Percentiles rank a stretch among this genome's conserved stretches.
Evolutionary conservation across 2,113 vertebrate genomes (phyloP).

Genomic region (Crotalus horridus): DNA sequence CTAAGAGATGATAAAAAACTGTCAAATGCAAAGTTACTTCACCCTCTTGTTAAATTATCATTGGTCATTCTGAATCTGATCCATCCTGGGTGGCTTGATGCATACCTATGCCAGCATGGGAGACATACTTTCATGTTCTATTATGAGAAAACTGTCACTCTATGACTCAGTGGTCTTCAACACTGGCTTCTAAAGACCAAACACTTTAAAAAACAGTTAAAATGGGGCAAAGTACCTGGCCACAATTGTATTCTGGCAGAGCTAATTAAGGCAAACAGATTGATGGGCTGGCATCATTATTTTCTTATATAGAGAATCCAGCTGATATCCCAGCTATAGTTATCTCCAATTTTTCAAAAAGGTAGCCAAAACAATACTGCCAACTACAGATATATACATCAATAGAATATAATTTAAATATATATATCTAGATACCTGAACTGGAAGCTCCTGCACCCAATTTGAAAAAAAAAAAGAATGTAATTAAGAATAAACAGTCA

Average conservation of each 20-base stretch:
- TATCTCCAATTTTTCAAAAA: background rate
- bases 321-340: background rate
- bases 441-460: background rate
- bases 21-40: background rate
- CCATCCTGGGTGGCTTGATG: background rate
- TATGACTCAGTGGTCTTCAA: background rate
- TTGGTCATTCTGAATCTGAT: background rate
- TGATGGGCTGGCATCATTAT: background rate
- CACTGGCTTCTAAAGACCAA: background rate
- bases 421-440: background rate
- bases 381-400: background rate
- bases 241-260: background rate
- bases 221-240: background rate
- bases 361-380: background rate
- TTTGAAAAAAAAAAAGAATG: background rate
- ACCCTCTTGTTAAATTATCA: background rate
- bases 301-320: background rate
- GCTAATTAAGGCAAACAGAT: background rate
- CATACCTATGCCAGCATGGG: background rate
- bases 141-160: background rate
- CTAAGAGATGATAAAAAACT: background rate
- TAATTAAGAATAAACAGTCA: background rate
- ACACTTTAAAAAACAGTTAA: background rate
- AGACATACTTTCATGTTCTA: background rate
- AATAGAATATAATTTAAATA: background rate